Evolutionary conservation across 2,888 invertebrate genomes (phyloP).

Genomic region (Erannis defoliaria): DNA sequence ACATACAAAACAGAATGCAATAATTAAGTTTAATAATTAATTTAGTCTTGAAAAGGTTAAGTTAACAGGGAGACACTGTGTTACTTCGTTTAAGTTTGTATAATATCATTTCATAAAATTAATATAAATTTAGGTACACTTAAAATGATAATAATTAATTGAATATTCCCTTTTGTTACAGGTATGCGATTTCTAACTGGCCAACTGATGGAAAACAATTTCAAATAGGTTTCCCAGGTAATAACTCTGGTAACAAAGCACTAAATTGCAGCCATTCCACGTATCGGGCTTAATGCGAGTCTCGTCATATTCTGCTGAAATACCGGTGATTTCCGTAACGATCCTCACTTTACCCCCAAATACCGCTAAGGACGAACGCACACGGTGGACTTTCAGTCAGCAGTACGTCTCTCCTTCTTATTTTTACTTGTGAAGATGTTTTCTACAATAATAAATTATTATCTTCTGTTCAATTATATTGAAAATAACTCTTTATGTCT

Average conservation of each 20-base stretch:
- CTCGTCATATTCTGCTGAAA: slow-evolving; percentile 26
- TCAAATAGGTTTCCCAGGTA: slow-evolving; percentile 10
- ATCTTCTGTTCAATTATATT: no score
- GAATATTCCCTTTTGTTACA: slow-evolving; percentile 2
- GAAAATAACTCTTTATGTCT: no score
- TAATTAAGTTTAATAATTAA: no score
- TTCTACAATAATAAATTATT: no score
- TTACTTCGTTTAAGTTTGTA: no score
- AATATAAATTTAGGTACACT: no score
- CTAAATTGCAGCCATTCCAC: slow-evolving; percentile 25
- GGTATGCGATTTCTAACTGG: slow-evolving; percentile 2
- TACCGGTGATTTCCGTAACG: slow-evolving; percentile 41
- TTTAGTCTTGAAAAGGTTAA: no score
- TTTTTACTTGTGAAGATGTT: no score
- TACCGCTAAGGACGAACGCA: slow-evolving; percentile 18
- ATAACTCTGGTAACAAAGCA: slow-evolving; percentile 24
- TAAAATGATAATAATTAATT: neutral
- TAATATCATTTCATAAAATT: no score
- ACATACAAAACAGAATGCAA: no score
- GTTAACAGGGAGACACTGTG: no score
- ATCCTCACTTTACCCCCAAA: slow-evolving; percentile 37
- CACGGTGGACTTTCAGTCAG: neutral
- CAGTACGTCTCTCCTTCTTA: no score
- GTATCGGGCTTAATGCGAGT: slow-evolving; percentile 19
- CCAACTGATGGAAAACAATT: neutral